Percentiles rank a stretch among this genome's conserved stretches.
Conservation (phyloP, 2,113 vertebrate genomes). For the Seriola rivoliana region DNA sequence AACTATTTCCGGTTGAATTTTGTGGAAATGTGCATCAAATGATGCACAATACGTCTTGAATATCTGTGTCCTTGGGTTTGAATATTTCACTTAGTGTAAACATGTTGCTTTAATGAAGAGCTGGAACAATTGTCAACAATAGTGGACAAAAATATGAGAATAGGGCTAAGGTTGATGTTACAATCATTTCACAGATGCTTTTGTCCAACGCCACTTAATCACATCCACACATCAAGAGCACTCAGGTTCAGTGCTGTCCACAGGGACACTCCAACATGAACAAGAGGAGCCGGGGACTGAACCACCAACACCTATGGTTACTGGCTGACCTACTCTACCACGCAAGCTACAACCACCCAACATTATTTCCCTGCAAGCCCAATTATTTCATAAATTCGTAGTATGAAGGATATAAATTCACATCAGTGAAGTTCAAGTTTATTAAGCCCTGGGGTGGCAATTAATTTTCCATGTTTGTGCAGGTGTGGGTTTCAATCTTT, state of each 20-base stretch:
- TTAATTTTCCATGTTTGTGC: constrained; percentile 23
- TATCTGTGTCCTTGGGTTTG: not conserved
- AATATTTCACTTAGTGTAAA: not conserved
- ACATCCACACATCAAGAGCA: not conserved
- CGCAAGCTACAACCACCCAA: not conserved
- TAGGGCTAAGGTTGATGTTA: too few species aligned
- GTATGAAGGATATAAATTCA: constrained; percentile 7
- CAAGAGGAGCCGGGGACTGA: not conserved
- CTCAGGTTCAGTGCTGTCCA: not conserved
- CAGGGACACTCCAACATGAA: not conserved
- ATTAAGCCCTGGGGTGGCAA: constrained; percentile 6
- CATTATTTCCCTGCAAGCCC: constrained; percentile 7
- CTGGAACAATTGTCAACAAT: not conserved
- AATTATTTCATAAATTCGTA: constrained; percentile 15
- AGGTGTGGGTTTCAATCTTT: constrained; percentile 3
- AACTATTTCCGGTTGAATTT: not conserved
- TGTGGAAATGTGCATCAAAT: not conserved
- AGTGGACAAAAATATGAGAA: too few species aligned
- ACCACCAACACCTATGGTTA: constrained; percentile 9
- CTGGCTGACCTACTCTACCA: not conserved
- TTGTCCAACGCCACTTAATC: not conserved
- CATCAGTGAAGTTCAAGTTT: not conserved
- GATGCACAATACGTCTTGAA: not conserved
- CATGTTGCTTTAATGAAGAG: not conserved
- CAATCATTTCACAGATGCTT: not conserved